Conservation (phyloP, 2,888 invertebrate genomes). For the Netelia inedita region DNA sequence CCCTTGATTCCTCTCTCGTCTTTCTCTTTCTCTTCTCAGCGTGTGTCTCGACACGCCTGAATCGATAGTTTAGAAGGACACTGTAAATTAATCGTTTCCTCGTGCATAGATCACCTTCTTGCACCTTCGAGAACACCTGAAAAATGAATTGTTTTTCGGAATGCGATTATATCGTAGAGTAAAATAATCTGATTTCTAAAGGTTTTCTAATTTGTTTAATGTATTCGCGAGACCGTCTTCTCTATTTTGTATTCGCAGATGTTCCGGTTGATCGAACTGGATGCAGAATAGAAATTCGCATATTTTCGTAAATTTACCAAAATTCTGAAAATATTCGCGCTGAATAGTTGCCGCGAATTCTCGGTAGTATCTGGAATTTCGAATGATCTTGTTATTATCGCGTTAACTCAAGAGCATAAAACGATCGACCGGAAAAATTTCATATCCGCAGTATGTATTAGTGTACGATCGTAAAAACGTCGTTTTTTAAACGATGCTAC, state of each 20-base stretch:
- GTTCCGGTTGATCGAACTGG: slow-evolving; percentile 1
- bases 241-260: neutral
- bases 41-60: slow-evolving; percentile 24
- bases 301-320: neutral
- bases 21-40: slow-evolving; percentile 50
- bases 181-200: neutral
- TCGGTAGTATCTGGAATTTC: slow-evolving; percentile 7
- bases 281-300: neutral
- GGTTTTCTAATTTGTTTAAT: slow-evolving; percentile 34
- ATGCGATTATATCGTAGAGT: too few relatives aligned
- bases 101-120: neutral
- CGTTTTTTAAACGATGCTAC: neutral
- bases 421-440: neutral
- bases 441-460: neutral
- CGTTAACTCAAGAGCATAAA: slow-evolving; percentile 12
- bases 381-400: neutral
- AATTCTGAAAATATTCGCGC: neutral
- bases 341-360: slow-evolving; percentile 18
- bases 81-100: slow-evolving; percentile 54
- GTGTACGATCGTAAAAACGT: slow-evolving; percentile 33
- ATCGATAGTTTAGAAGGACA: slow-evolving; percentile 42
- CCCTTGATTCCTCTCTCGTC: slow-evolving; percentile 47
- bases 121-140: too few relatives aligned
- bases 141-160: too few relatives aligned
- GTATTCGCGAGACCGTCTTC: neutral